Evolutionary conservation across 2,888 invertebrate species (phyloP), one percentile per base, ranked within the genome.

Genomic region (Isoperla grammatica): DNA sequence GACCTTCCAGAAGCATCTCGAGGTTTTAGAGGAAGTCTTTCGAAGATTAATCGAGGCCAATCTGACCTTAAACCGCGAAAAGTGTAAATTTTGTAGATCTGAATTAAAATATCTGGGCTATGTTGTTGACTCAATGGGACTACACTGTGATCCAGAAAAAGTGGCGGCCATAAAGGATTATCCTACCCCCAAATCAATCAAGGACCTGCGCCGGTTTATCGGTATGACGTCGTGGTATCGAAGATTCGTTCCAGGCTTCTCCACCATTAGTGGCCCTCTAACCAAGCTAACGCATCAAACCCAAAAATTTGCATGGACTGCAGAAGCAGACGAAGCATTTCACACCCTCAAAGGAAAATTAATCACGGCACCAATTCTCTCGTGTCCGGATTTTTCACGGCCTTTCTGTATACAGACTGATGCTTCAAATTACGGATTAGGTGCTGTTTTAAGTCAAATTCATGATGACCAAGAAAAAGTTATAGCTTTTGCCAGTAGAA

Each of bases 361-460:
- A 12, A 59, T 60, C 11, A 60, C 59, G 2, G 63, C 64, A 12
- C 65, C 68, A 13, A 61, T 69, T 22, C 43, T 69, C n/a, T 17
- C 63, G 5, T 62, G 62, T 37, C 67, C 68, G 1, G 61, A 69
- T 57, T 67, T 64, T 42, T n/a, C 49, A 1, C 17, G 57, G 54
- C 57, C 61, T 0, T 69, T 68, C 58, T 37, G 37, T 15, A 37
- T 69, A 1, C 59, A 64, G 42, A 60, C 59, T 22, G 71, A 72
- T 61, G 71, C 70, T 12, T 65, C 65, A 5, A 55, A 60, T 23
- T 29, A 20, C 2, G 70, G 67, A 2, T 6, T 72, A 3, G 69
- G 68, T 1, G 69, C 65, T 8, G 67, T 72, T 1, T 50, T 67
- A 1, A 58, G 35, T 15, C 65, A 65, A 59, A 43, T 56, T 23